Base-by-base conservation (phyloP, 2,888 invertebrate genomes). In the Nemurella pictetii region DNA sequence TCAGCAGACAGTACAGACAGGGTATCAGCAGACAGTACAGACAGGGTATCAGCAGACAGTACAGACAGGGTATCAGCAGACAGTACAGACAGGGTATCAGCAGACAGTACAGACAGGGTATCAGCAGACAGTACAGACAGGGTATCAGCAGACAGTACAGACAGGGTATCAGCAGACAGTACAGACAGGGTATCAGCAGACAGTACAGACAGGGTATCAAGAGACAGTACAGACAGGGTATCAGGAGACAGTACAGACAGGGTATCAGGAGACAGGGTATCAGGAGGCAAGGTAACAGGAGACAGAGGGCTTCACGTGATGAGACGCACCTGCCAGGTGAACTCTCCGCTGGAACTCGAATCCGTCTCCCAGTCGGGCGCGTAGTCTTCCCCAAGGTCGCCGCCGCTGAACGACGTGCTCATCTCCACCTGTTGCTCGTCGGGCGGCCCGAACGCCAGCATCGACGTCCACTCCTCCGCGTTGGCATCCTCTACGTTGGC, bases 321-420 rank as follows among this genome's bases (percentile, higher is more conserved):
- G 80, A 32, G 20, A 55, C 55, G 20, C 20, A 95, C 95, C 94
- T 95, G 95, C 95, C 95, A 95, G 86, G 95, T 94, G 88, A 95
- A 95, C 90, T 95, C 95, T 12, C 95, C 95, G 86, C 95, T 95
- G 5, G 95, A 95, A 7, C 94, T 94, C 36, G 95, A 95, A 73
- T 88, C 87, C n/a, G 93, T 93, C 86, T 93, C 95, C 94, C 95
- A 95, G 88, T 94, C 95, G 87, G 94, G 91, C 74, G 92, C 92
- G 85, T 92, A 92, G 30, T 89, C 90, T 73, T 83, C 73, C 3
- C 87, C 86, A 72, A 87, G 87, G 90, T 88, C 92, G 91, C 84
- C 91, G 91, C 86, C 92, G 86, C 91, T 92, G 87, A 92, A 91
- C 9, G 91, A 91, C 3, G 91, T 91, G 0, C 91, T 90, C 91